These are phyloP conservation scores for Paramormyrops kingsleyae DNA, from an alignment of 2,113 vertebrate species.

Conservation along the genomic window DNA sequence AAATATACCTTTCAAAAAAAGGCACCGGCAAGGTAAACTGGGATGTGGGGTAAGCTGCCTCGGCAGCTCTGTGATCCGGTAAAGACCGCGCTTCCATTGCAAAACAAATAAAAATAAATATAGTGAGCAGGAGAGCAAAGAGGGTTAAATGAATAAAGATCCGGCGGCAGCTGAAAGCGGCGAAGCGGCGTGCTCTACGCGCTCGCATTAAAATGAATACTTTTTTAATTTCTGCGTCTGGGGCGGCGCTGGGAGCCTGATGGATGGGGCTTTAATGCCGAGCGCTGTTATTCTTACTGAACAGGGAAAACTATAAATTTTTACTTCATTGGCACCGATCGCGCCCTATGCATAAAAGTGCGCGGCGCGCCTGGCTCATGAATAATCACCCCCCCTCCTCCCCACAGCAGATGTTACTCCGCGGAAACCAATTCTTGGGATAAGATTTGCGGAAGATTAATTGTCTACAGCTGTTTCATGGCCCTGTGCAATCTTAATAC, in stretches of 20 bases:
- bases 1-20: neutral
- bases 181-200: constrained; percentile 71
- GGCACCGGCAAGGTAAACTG: neutral
- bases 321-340: constrained; percentile 97
- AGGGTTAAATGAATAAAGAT: neutral
- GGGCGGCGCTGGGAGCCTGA: constrained; percentile 80
- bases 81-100: constrained; percentile 59
- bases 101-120: constrained; percentile 11
- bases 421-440: constrained; percentile 92
- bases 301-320: constrained; percentile 99
- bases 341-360: constrained; percentile 85
- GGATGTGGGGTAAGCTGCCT: neutral
- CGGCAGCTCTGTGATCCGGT: constrained; percentile 49
- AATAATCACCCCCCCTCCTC: constrained; percentile 79
- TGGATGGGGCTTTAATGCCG: constrained; percentile 99
- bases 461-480: constrained; percentile 99
- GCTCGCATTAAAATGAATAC: constrained; percentile 90
- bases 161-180: constrained; percentile 40
- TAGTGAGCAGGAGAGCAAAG: neutral
- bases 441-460: constrained; percentile 99
- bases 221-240: constrained; percentile 88
- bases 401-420: constrained; percentile 89
- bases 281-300: constrained; percentile 99
- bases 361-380: constrained; percentile 76
- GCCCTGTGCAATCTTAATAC: constrained; percentile 99